Conservation (phyloP, 2,113 vertebrate species). For the Psephotus haematonotus region DNA sequence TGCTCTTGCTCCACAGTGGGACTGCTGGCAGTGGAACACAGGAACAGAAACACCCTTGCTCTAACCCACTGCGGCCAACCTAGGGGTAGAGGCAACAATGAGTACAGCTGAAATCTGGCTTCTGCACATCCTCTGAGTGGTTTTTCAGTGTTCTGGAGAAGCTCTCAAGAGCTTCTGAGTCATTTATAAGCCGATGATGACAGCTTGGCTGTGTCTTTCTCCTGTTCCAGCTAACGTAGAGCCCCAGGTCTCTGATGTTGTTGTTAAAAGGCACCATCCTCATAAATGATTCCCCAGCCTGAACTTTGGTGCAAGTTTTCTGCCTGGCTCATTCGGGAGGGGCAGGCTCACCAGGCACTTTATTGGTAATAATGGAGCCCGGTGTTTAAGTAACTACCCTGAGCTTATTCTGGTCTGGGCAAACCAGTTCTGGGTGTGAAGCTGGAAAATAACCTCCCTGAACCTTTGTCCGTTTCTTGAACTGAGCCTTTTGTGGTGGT, state of each 20-base stretch:
- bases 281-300: constrained; percentile 1
- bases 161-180: background rate
- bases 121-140: background rate
- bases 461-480: constrained; percentile 58
- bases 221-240: background rate
- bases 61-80: background rate
- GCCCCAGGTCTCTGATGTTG: background rate
- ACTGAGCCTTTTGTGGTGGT: constrained; percentile 3
- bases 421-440: constrained; percentile 67
- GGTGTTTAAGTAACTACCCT: constrained; percentile 44
- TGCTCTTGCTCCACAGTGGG: background rate
- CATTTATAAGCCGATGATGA: background rate
- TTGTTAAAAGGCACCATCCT: background rate
- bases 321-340: constrained; percentile 40
- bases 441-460: constrained; percentile 55
- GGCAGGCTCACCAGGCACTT: constrained; percentile 40
- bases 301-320: constrained; percentile 63
- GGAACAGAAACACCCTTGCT: background rate
- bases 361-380: constrained; percentile 36
- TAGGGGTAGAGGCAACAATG: background rate
- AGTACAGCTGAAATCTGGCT: background rate
- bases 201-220: background rate
- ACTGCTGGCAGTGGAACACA: background rate
- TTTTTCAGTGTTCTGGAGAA: background rate
- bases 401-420: constrained; percentile 61